Evolutionary conservation across 2,888 invertebrate genomes (phyloP).

Genomic region (Scrobipalpa atriplicella): DNA sequence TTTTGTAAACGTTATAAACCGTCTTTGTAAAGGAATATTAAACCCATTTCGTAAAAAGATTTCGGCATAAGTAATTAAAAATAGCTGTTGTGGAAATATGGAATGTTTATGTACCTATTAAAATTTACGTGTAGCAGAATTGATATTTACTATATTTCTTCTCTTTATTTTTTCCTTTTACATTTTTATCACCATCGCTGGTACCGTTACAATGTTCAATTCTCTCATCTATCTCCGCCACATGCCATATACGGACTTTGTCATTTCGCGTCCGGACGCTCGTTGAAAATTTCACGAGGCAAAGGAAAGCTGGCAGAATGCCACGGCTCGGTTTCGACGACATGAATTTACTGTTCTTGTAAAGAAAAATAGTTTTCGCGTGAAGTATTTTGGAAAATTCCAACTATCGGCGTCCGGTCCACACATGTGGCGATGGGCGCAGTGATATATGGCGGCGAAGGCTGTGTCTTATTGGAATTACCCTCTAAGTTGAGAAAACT

Average conservation of each 20-base stretch:
- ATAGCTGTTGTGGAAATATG: too few species aligned
- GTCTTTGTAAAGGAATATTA: too few species aligned
- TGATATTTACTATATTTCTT: neutral
- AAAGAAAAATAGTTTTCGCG: slow-evolving; percentile 32
- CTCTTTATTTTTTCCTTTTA: neutral
- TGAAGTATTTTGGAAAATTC: slow-evolving; percentile 26
- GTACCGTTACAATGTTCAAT: slow-evolving; percentile 5
- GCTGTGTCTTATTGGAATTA: neutral
- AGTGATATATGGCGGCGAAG: neutral
- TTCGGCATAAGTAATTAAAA: too few species aligned
- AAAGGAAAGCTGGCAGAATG: slow-evolving; percentile 46
- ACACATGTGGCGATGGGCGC: slow-evolving; percentile 4
- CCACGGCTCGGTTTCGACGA: slow-evolving; percentile 41
- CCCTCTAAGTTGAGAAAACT: neutral
- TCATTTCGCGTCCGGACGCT: slow-evolving; percentile 36
- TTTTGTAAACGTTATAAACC: too few species aligned
- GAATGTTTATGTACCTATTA: too few species aligned
- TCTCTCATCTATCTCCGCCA: slow-evolving; percentile 13
- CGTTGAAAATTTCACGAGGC: slow-evolving; percentile 55
- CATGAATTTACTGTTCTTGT: slow-evolving; percentile 39
- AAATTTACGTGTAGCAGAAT: too few species aligned
- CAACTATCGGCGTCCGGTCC: slow-evolving; percentile 14
- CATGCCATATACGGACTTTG: slow-evolving; percentile 18
- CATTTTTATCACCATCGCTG: neutral
- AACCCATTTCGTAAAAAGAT: too few species aligned